Evolutionary conservation across 2,113 vertebrate genomes (phyloP), one percentile per base, ranked within the genome.

Genomic region (Sialia sialis): DNA sequence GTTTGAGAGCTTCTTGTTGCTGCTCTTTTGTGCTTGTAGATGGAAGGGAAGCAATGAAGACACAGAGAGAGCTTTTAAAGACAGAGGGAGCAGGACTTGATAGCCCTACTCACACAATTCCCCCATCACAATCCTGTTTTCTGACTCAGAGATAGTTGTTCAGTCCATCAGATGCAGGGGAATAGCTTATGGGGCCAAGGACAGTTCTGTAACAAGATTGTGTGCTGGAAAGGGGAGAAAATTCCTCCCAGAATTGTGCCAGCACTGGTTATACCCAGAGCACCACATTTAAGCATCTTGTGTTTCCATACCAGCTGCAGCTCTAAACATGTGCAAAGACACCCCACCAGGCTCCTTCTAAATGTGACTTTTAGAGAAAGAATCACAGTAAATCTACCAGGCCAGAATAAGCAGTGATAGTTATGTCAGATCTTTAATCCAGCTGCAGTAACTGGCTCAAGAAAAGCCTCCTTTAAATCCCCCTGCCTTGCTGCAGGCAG

Each of bases 351-450:
- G 16, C 15, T 34, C 49, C 51, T 66, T 56, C 54, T 51, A 66
- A 64, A 66, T 7, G 39, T 3, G 34, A 43, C 44, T 87, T 76
- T 43, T 26, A 51, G 38, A 63, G 75, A 43, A 30, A 79, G 41
- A 56, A 43, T 64, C 89, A 38, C 49, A 73, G 46, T 46, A 76
- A 84, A 92, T 81, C 66, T 64, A 54, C 11, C 39, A 79, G 80
- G 25, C 46, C 54, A 79, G 83, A 84, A 91, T 43, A 62, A 92
- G 77, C 64, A 60, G 58, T 10, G 55, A 39, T 72, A 78, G n/a
- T 72, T 93, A 26, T 62, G 67, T 73, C 84, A 93, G 58, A 13
- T 72, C 84, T 94, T 85, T 94, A 93, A 96, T 91, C 66, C 74
- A 79, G 36, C 70, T 51, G 22, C 25, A 69, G 70, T 46, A 64